Percentiles rank a stretch among this genome's conserved stretches.
Conservation (phyloP, 2,113 vertebrate genomes). For the Eulemur rufifrons region DNA sequence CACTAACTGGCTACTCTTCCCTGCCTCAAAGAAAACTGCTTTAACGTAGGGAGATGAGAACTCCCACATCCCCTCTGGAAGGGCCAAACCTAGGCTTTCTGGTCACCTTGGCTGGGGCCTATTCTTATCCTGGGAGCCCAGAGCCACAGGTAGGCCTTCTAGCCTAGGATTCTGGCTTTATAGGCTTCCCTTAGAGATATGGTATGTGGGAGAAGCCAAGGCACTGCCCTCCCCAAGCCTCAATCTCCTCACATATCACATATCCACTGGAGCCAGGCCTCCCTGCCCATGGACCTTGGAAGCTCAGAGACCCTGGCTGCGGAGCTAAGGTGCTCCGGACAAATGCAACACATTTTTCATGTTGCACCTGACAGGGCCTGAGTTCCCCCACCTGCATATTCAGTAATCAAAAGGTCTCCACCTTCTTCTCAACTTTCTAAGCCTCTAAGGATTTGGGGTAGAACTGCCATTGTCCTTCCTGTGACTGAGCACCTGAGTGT, state of each 20-base stretch:
- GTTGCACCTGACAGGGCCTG: not conserved
- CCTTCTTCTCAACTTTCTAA: not conserved
- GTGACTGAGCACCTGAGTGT: not conserved
- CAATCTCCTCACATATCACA: not conserved
- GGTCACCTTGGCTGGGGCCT: not conserved
- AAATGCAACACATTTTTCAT: accelerated
- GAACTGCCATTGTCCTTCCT: not conserved
- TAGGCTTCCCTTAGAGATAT: not conserved
- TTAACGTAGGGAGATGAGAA: not conserved
- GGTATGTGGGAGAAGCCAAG: not conserved
- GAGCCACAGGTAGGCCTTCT: not conserved
- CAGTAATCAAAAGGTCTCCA: not conserved
- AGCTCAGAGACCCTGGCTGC: not conserved
- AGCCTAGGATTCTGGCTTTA: not conserved
- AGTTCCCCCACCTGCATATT: not conserved
- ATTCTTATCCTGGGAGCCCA: not conserved
- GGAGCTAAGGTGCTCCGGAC: not conserved
- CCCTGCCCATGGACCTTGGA: not conserved
- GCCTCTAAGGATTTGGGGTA: not conserved
- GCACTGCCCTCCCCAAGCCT: not conserved
- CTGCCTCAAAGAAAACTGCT: not conserved
- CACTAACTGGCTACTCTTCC: not conserved
- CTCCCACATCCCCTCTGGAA: not conserved
- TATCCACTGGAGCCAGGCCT: not conserved
- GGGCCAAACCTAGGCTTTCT: not conserved